These are phyloP conservation scores for Actenoides lindsayi DNA, from an alignment of 2,113 vertebrate species.

Conservation along the genomic window DNA sequence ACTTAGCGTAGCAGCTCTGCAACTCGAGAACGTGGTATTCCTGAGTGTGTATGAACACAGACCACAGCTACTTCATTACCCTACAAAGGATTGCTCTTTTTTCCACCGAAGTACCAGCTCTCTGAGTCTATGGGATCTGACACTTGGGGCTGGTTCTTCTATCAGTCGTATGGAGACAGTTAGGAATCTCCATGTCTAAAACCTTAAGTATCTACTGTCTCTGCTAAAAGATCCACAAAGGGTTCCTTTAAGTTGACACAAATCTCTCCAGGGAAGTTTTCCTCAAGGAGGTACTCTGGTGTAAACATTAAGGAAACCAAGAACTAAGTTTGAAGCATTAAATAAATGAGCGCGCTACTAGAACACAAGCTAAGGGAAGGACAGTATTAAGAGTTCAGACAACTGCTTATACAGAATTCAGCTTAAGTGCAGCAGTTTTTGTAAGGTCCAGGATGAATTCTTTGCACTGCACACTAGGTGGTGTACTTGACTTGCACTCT, in stretches of 20 bases:
- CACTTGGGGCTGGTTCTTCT: neutral
- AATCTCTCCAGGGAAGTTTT: neutral
- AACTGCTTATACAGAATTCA: neutral
- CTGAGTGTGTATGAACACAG: neutral
- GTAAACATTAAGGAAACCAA: neutral
- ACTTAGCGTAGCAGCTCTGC: neutral
- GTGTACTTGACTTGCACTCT: slow-evolving; percentile 58
- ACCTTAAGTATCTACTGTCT: neutral
- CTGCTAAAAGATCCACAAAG: neutral
- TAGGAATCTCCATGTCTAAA: neutral
- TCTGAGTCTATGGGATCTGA: neutral
- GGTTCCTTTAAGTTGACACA: neutral
- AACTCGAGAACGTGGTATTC: rapidly evolving
- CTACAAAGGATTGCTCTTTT: neutral
- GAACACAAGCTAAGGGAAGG: neutral
- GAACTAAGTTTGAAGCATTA: neutral
- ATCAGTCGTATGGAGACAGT: neutral
- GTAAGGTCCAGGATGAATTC: neutral
- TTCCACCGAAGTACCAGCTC: neutral
- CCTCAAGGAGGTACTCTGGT: neutral
- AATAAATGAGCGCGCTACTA: neutral
- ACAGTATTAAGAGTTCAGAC: neutral
- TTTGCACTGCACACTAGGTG: slow-evolving; percentile 64
- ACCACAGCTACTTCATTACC: neutral
- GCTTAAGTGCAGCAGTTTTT: neutral